These are phyloP conservation scores for Agrochola lota DNA, from an alignment of 2,888 invertebrate species.

Conservation along the genomic window DNA sequence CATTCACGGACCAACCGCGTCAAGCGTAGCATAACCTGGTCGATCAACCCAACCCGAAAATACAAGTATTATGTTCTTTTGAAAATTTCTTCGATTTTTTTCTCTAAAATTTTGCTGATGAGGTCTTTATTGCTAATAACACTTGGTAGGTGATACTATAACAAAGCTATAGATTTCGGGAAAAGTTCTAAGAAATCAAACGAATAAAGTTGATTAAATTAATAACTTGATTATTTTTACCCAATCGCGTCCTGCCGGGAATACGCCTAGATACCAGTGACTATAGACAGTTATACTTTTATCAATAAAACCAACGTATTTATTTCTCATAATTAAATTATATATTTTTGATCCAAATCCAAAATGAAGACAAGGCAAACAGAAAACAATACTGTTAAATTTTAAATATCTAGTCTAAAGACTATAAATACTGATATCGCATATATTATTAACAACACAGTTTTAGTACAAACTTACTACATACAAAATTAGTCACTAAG, in stretches of 20 bases:
- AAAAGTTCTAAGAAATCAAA: background rate
- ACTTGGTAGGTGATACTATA: background rate
- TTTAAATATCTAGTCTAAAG: slow-evolving; percentile 46
- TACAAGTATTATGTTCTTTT: background rate
- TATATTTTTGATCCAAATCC: slow-evolving; percentile 45
- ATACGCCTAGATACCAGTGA: background rate
- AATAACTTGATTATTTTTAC: background rate
- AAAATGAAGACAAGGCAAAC: slow-evolving; percentile 43
- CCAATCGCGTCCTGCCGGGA: background rate
- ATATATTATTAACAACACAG: slow-evolving; percentile 31
- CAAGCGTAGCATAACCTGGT: too few species aligned
- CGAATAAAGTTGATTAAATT: background rate
- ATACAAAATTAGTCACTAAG: slow-evolving; percentile 46
- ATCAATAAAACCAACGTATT: slow-evolving; percentile 33
- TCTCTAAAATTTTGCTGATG: too few species aligned
- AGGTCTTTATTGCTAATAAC: background rate
- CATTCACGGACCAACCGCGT: too few species aligned
- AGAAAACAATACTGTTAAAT: slow-evolving; percentile 46
- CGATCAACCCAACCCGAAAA: background rate
- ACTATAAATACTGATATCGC: slow-evolving; percentile 46
- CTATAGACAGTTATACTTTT: background rate
- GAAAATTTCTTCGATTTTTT: background rate
- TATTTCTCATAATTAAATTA: slow-evolving; percentile 27
- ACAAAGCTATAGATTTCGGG: background rate
- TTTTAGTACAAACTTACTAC: slow-evolving; percentile 33